Evolutionary conservation across 2,888 invertebrate species (phyloP), one percentile per base, ranked within the genome.

Genomic region (Lithodes maja): DNA sequence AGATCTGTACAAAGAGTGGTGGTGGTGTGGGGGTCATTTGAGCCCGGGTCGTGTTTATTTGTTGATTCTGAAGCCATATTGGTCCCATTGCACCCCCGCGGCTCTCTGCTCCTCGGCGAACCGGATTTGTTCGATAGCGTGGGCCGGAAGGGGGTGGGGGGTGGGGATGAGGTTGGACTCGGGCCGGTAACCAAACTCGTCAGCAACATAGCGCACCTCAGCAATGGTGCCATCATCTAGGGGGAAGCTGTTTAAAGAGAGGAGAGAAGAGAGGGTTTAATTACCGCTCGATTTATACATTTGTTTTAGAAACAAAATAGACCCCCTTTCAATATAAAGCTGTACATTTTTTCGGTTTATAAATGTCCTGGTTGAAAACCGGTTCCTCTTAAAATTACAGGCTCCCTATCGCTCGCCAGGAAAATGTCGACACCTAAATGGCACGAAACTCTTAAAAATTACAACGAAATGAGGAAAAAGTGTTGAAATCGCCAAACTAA

Each of bases 31-130:
- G 17, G 15, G 68, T 61, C 7, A 12, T 61, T 15, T 12, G 68
- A 71, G 12, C 17, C 71, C 71, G 71, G 71, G 71, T 17, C 71
- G 17, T 49, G 61, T 49, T 82, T 15, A 82, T 2, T 68, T 61
- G n/a, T 52, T 69, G 50, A 82, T 15, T 68, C 82, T 82, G 69
- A 82, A 82, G 68, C 82, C 82, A n/a, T 50, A 68, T n/a, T 82
- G 82, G 52, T 82, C 82, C 82, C 82, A 82, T 15, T 52, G 52
- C 9, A 69, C 82, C 49, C 82, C 82, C 7, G 69, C 50, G 1
- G 82, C 82, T 17, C 78, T n/a, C 83, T 87, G 87, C 75, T 87
- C 77, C 53, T 87, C 87, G 68, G 78, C 88, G 81, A 85, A 54
- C 61, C 75, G 80, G 80, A 84, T 88, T 84, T 88, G 85, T 12